A percentile compares a stretch with the other conserved stretches of the same genome.
Evolutionary conservation across 2,797 vertebrate species (phyloP).

Genomic region (Lagodon rhomboides): DNA sequence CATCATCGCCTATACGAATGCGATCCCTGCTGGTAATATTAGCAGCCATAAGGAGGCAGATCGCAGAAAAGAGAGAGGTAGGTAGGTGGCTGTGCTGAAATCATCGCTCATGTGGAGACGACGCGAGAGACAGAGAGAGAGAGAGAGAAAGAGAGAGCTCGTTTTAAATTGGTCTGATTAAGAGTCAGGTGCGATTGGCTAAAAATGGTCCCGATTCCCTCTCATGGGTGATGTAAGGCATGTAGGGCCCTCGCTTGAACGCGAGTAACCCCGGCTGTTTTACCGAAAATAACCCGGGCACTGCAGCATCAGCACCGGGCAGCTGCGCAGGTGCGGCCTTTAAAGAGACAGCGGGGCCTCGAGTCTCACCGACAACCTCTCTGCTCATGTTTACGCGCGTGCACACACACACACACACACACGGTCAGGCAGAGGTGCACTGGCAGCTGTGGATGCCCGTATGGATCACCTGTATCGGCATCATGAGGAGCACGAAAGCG

Average conservation of each 20-base stretch:
- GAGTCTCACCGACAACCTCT: slow-evolving; percentile 21
- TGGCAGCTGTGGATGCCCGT: neutral
- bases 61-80: neutral
- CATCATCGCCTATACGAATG: neutral
- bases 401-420: too few species aligned
- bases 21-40: neutral
- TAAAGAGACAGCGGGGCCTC: slow-evolving; percentile 81
- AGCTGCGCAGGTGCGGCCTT: slow-evolving; percentile 87
- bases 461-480: neutral
- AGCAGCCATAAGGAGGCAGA: neutral
- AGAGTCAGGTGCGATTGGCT: slow-evolving; percentile 63
- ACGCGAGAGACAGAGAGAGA: too few species aligned
- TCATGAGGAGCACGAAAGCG: neutral
- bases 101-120: neutral
- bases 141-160: slow-evolving; percentile 1
- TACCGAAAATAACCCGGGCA: slow-evolving; percentile 90
- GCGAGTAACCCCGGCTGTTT: slow-evolving; percentile 87
- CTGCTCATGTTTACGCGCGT: slow-evolving; percentile 54
- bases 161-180: slow-evolving; percentile 67
- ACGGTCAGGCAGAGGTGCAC: neutral
- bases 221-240: slow-evolving; percentile 81
- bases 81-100: slow-evolving; percentile 21
- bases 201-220: slow-evolving; percentile 74
- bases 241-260: slow-evolving; percentile 84
- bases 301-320: slow-evolving; percentile 87